Conservation (phyloP, 2,888 invertebrate species). For the Caenorhabditis sp. region DNA sequence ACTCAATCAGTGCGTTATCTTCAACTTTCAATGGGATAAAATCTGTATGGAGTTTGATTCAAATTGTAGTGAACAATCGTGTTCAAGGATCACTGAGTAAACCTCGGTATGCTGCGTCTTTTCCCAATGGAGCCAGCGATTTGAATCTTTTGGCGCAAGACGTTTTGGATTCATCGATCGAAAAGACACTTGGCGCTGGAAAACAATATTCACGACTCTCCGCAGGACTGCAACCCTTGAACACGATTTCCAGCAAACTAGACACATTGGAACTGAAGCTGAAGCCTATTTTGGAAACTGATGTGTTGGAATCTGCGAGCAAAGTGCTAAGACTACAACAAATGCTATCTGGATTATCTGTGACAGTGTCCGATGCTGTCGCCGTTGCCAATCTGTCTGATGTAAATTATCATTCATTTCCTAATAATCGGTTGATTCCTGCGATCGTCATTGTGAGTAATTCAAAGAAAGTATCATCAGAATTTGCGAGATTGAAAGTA, state of each 20-base stretch:
- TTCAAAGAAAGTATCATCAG: not conserved
- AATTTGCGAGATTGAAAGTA: not conserved
- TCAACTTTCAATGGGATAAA: too few species aligned
- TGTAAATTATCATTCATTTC: too few species aligned
- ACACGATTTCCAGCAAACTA: not conserved
- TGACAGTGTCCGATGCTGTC: too few species aligned
- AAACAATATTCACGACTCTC: not conserved
- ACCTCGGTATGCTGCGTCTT: not conserved
- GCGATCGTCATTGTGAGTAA: not conserved
- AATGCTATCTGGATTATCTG: too few species aligned
- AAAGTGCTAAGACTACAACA: not conserved
- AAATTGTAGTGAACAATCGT: too few species aligned
- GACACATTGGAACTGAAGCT: not conserved
- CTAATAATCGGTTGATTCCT: too few species aligned
- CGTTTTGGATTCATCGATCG: not conserved
- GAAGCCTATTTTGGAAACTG: not conserved
- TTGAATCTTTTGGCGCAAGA: not conserved
- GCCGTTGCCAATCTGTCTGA: too few species aligned
- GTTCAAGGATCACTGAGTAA: not conserved
- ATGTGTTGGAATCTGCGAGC: not conserved
- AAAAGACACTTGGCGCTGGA: not conserved
- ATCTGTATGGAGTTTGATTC: too few species aligned
- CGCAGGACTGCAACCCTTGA: not conserved
- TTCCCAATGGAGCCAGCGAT: not conserved
- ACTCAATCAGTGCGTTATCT: too few species aligned